phyloP scores from a whole-genome alignment of 2,888 invertebrate species.

The Mesodorylaimus sp. region DNA sequence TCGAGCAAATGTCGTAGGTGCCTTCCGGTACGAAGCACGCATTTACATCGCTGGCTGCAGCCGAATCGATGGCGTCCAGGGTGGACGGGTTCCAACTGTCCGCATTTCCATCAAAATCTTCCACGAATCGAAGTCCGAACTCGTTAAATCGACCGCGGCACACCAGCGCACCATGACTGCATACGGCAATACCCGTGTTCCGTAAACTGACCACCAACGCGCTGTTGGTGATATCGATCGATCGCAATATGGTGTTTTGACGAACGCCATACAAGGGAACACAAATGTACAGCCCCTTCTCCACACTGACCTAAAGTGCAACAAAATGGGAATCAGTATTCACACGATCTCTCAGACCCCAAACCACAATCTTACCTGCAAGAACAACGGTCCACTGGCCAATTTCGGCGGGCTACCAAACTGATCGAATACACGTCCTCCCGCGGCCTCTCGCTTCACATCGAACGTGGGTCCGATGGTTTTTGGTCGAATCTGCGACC shows the following conservation, averaged over 20 bases:
- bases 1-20: conserved; percentile 85
- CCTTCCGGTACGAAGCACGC: conserved; percentile 91
- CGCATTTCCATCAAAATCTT: conserved; percentile 46
- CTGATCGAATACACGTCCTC: conserved; percentile 2
- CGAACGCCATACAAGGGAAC: conserved; percentile 21
- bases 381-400: conserved; percentile 6
- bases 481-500: conserved; percentile 29
- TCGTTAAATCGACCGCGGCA: conserved; percentile 60
- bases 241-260: too few relatives aligned
- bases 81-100: too few relatives aligned
- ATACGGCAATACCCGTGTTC: conserved; percentile 83
- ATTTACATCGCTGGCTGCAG: conserved; percentile 37
- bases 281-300: conserved; percentile 25
- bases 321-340: neutral
- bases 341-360: neutral
- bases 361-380: conserved; percentile 1
- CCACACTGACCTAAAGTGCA: conserved; percentile 15
- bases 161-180: conserved; percentile 82
- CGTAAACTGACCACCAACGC: conserved; percentile 89
- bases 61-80: too few relatives aligned
- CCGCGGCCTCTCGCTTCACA: neutral
- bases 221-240: too few relatives aligned
- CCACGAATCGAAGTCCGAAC: conserved; percentile 78
- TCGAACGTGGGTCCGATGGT: neutral
- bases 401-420: neutral